A percentile compares a stretch with the other conserved stretches of the same genome.
phyloP scores from a whole-genome alignment of 2,888 invertebrate genomes.

The Polydrusus pterygomalis region DNA sequence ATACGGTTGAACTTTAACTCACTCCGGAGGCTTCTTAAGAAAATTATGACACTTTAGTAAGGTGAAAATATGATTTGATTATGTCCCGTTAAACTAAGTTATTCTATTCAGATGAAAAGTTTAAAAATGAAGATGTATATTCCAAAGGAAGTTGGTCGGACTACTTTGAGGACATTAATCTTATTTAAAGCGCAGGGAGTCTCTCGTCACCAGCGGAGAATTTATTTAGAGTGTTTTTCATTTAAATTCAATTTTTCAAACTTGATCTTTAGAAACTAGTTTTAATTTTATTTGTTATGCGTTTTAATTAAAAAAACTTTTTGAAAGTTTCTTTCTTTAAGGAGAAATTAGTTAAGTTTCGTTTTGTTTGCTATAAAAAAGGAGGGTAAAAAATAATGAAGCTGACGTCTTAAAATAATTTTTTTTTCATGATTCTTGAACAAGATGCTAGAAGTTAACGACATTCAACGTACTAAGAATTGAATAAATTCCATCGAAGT shows the following conservation, averaged over 20 bases:
- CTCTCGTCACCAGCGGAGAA: constrained; percentile 53
- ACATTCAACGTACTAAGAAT: no score
- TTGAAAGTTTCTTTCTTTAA: background rate
- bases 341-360: background rate
- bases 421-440: no score
- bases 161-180: constrained; percentile 40
- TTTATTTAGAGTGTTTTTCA: constrained; percentile 56
- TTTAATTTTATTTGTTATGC: constrained; percentile 14
- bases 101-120: constrained; percentile 44
- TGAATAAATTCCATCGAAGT: no score
- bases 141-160: constrained; percentile 20
- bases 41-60: background rate
- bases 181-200: constrained; percentile 35
- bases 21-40: background rate
- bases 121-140: constrained; percentile 46
- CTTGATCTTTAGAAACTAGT: constrained; percentile 9
- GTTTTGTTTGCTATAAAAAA: background rate
- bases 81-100: constrained; percentile 17
- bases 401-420: no score
- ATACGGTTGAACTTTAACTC: no score
- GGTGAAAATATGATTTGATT: constrained; percentile 21
- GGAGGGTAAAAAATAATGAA: no score
- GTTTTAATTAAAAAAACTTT: background rate
- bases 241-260: constrained; percentile 56
- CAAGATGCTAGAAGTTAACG: no score